Conservation (phyloP, 1,140 invertebrate species). For the Helicoverpa zea region DNA sequence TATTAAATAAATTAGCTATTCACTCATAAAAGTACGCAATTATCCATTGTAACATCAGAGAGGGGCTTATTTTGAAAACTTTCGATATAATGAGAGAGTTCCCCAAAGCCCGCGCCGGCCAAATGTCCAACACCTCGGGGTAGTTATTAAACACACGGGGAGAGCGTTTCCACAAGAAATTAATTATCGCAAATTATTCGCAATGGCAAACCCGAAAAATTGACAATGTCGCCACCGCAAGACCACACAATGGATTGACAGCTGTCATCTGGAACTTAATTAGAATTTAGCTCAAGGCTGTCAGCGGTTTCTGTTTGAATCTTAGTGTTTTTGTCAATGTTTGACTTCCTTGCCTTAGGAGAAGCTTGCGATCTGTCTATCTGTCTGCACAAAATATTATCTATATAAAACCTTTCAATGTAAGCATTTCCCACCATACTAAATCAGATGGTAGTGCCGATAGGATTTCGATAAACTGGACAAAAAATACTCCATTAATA, state of each 20-base stretch:
- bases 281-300: constrained; percentile 8
- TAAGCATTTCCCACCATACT: too few relatives aligned
- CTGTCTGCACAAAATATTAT: too few relatives aligned
- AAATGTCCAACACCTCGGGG: constrained; percentile 71
- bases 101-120: constrained; percentile 56
- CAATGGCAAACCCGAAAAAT: constrained; percentile 45
- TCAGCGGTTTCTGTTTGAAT: constrained; percentile 3
- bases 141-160: constrained; percentile 55
- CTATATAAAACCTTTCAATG: too few relatives aligned
- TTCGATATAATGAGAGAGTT: constrained; percentile 43
- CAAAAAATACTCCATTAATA: too few relatives aligned
- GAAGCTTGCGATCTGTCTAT: too few relatives aligned
- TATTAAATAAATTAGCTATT: constrained; percentile 40
- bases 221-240: constrained; percentile 46
- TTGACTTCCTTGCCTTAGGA: not conserved
- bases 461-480: too few relatives aligned
- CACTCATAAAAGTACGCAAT: constrained; percentile 35
- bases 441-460: too few relatives aligned
- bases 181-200: constrained; percentile 52
- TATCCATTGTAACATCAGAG: constrained; percentile 30
- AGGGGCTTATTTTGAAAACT: constrained; percentile 20
- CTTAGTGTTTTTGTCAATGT: not conserved
- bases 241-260: constrained; percentile 64
- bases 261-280: constrained; percentile 56
- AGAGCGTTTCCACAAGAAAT: constrained; percentile 47